phyloP scores from a whole-genome alignment of 2,888 invertebrate species.

The Patella depressa region DNA sequence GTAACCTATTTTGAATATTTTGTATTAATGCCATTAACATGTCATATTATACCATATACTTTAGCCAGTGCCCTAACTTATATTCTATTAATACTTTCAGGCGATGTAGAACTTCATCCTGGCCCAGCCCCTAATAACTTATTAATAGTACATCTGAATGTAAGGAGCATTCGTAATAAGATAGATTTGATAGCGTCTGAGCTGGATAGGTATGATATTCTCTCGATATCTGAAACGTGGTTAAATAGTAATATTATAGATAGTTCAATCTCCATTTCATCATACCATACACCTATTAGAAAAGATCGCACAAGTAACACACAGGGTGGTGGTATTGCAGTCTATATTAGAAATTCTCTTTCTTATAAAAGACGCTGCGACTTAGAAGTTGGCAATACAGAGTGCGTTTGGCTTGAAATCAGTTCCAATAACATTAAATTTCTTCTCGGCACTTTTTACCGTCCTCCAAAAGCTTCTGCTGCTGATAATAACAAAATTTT shows the following conservation, averaged over 20 bases:
- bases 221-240: not conserved
- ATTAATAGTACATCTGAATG: conserved; percentile 8
- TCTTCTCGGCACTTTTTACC: conserved; percentile 1
- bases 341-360: not conserved
- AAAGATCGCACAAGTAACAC: not conserved
- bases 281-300: not conserved
- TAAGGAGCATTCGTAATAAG: not conserved
- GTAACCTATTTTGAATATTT: no score
- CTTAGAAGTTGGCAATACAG: conserved; percentile 2
- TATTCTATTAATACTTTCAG: not conserved
- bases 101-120: not conserved
- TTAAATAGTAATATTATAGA: not conserved
- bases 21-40: no score
- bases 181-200: conserved; percentile 2
- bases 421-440: not conserved
- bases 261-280: not conserved
- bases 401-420: conserved; percentile 10
- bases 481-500: not conserved
- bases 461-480: not conserved
- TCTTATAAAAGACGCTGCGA: not conserved
- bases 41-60: no score
- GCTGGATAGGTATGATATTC: not conserved
- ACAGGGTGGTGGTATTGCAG: not conserved
- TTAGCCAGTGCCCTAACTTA: no score
- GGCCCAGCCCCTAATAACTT: not conserved